phyloP scores from a whole-genome alignment of 64 coral and sea anemone genomes.

The Montipora efflorescens region DNA sequence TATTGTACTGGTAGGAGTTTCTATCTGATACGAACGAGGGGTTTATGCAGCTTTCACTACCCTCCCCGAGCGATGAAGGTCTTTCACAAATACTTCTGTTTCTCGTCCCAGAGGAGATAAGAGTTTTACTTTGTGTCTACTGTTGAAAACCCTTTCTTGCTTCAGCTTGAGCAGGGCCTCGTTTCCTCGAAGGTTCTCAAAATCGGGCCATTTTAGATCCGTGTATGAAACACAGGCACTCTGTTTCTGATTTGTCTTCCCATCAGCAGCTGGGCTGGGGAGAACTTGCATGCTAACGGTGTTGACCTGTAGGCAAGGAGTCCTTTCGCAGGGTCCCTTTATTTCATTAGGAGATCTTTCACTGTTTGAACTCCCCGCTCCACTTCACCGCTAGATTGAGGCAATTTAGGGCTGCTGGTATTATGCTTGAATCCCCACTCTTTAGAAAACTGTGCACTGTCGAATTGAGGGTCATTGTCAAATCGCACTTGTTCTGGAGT shows the following conservation, averaged over 20 bases:
- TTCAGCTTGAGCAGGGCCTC: background rate
- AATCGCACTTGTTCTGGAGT: background rate
- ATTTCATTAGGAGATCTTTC: background rate
- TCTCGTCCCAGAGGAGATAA: background rate
- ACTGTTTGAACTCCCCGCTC: background rate
- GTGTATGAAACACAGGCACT: no score
- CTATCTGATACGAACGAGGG: background rate
- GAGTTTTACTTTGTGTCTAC: slow-evolving; percentile 1
- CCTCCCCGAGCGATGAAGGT: background rate
- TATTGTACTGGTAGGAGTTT: slow-evolving; percentile 29
- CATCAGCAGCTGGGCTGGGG: background rate
- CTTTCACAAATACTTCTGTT: slow-evolving; percentile 10
- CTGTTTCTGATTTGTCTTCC: background rate
- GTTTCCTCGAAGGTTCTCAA: background rate
- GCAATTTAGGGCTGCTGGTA: background rate
- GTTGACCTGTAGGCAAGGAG: slow-evolving; percentile 9
- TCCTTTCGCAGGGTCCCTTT: background rate
- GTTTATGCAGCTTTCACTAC: background rate
- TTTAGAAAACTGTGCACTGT: background rate
- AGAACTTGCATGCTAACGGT: background rate
- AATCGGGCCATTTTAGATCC: background rate
- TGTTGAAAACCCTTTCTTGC: slow-evolving; percentile 5
- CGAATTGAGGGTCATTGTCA: background rate
- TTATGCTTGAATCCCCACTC: background rate
- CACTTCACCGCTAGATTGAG: background rate